A percentile compares a stretch with the other conserved stretches of the same genome.
Evolutionary conservation across 2,797 vertebrate species (phyloP).

Genomic region (Crenuchus spilurus): DNA sequence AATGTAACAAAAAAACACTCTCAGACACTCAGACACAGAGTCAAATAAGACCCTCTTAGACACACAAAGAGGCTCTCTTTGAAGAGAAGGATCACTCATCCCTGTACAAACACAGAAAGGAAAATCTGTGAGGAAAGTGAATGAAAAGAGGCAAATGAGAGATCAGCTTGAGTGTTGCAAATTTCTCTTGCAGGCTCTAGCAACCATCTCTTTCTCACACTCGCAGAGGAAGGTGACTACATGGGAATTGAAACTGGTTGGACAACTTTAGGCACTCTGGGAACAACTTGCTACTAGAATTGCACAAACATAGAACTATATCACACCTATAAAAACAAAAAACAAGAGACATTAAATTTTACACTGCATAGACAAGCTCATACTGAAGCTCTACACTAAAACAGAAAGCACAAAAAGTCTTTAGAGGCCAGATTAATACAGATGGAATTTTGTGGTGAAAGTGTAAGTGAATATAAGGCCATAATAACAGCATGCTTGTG

Average conservation of each 20-base stretch:
- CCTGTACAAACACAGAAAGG: constrained; percentile 1
- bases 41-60: not conserved
- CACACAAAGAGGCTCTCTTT: constrained; percentile 4
- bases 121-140: too few species aligned
- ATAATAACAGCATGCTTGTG: too few species aligned
- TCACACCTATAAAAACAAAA: too few species aligned
- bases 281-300: not conserved
- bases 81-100: not conserved
- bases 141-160: not conserved
- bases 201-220: not conserved
- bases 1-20: constrained; percentile 9
- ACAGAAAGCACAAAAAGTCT: too few species aligned
- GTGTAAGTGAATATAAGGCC: too few species aligned
- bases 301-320: not conserved
- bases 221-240: not conserved
- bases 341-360: not conserved
- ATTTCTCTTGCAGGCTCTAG: not conserved
- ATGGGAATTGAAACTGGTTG: constrained; percentile 1
- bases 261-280: not conserved
- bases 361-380: too few species aligned
- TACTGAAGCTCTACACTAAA: too few species aligned
- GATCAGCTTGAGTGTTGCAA: not conserved
- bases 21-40: not conserved
- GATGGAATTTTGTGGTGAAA: too few species aligned
- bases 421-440: too few species aligned